Base-by-base conservation (phyloP, 2,888 invertebrate genomes). In the Pachycephus smyrnensis region DNA sequence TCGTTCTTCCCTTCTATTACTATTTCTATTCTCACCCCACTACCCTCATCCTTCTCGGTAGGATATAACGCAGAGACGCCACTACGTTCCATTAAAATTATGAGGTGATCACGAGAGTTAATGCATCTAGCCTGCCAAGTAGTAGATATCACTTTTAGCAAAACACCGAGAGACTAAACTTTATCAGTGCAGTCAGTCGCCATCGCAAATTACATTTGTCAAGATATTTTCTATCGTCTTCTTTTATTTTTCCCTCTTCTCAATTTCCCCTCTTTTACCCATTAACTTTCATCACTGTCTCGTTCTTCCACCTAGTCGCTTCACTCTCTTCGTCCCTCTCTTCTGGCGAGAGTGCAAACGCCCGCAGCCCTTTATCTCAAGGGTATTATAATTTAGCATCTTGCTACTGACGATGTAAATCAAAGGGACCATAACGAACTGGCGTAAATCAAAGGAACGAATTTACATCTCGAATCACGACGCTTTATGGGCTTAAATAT, bases 361-460 rank as follows among this genome's bases (percentile, higher is more conserved):
- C 15, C 6, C 40, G 15, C 40, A 2, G 40, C 71, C 33, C 30
- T 76, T 77, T 36, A n/a, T 30, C n/a, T 36, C 23, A 78, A 79
- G 71, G 77, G 75, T 76, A 79, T 80, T 77, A 79, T 77, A 75
- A 76, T 84, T 30, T 31, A 68, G 36, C 23, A 73, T 31, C 68
- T 75, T 36, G 36, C 73, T 23, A 11, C 71, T 15, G 32, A 68
- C 73, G 40, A 73, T 75, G 30, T 69, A 73, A 74, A 79, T 76
- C 71, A 76, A 74, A 75, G 40, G 40, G 4, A 40, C 15, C 40
- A 33, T 76, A 81, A 40, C 40, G 40, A 15, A 40, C 40, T 40
- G 40, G 15, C 6, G 15, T 40, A 40, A 40, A 40, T 40, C 40
- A 40, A 40, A 40, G 40, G 40, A 40, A 40, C 6, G 1, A 40